Evolutionary conservation across 2,113 vertebrate genomes (phyloP), one percentile per base, ranked within the genome.

Genomic region (Rhodinocichla rosea): DNA sequence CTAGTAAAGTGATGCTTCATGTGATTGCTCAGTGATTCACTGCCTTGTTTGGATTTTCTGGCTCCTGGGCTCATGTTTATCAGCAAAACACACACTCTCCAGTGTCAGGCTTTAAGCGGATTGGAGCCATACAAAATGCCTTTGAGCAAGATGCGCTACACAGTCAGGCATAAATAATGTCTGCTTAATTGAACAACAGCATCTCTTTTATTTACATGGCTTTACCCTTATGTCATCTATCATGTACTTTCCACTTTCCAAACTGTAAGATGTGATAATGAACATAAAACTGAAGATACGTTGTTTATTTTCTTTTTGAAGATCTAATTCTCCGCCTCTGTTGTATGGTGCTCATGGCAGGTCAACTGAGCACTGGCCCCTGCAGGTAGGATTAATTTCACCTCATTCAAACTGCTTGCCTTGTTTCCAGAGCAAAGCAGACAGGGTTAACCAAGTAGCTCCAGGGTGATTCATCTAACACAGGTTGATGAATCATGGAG

Each of bases 11-110:
- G 92, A 63, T 60, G 88, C 45, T 76, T 71, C 64, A 15, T 33
- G 76, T 4, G 3, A 78, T 71, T 37, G 47, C 64, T 74, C 16
- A 1, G 40, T 95, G 88, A 96, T 92, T 96, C 94, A 95, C 70
- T 13, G 17, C 68, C 56, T 86, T 96, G 92, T 96, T 97, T 96
- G 93, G 93, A 90, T 96, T 93, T 92, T 94, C 95, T 96, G 96
- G 90, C 88, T 95, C 88, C 92, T 5, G 3, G 83, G 49, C 44
- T 93, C 42, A 3, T 79, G 85, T 87, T 97, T 96, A 96, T 95
- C 92, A 96, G 92, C 79, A 92, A 88, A 90, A 90, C 44, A 91
- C 92, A 92, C 7, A 2, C 33, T 14, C 49, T 77, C n/a, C 53
- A 92, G 88, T 7, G 6, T 55, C 85, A 87, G 85, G 67, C 87